A percentile compares a stretch with the other conserved stretches of the same genome.
Evolutionary conservation across 2,797 vertebrate genomes (phyloP).

Genomic region (Ambastaia sidthimunki): DNA sequence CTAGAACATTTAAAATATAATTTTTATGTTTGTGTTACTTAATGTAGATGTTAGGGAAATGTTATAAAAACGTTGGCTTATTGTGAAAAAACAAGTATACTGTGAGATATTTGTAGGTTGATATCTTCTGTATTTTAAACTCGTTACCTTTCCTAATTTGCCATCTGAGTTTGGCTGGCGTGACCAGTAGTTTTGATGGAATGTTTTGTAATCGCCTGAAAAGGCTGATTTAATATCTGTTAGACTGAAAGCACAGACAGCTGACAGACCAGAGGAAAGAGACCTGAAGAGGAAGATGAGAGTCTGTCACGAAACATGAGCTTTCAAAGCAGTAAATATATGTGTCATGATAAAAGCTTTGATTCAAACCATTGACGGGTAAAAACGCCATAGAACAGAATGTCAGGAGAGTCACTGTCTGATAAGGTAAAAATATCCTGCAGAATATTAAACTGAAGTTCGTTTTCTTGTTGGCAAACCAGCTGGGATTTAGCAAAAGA

Average conservation of each 20-base stretch:
- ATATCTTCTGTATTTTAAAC: no score
- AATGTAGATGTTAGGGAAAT: no score
- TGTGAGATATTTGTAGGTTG: no score
- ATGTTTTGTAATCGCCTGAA: constrained; percentile 77
- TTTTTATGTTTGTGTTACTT: no score
- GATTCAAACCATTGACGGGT: constrained; percentile 82
- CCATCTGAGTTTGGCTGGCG: constrained; percentile 7
- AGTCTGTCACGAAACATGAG: background rate
- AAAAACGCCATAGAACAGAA: constrained; percentile 83
- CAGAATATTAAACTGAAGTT: constrained; percentile 82
- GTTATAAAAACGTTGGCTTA: no score
- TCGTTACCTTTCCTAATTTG: constrained; percentile 67
- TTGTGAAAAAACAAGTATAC: no score
- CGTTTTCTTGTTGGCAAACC: constrained; percentile 71
- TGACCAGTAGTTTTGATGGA: constrained; percentile 75
- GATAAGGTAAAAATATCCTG: constrained; percentile 81
- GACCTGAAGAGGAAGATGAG: constrained; percentile 65
- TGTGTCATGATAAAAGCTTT: background rate
- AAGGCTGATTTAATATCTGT: constrained; percentile 77
- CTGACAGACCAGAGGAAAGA: constrained; percentile 68
- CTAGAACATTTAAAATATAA: no score
- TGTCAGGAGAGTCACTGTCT: background rate
- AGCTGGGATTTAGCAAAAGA: constrained; percentile 87
- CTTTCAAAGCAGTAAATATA: background rate
- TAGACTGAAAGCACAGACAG: constrained; percentile 83